Evolutionary conservation across 2,113 vertebrate genomes (phyloP).

Genomic region (Phasianus colchicus): DNA sequence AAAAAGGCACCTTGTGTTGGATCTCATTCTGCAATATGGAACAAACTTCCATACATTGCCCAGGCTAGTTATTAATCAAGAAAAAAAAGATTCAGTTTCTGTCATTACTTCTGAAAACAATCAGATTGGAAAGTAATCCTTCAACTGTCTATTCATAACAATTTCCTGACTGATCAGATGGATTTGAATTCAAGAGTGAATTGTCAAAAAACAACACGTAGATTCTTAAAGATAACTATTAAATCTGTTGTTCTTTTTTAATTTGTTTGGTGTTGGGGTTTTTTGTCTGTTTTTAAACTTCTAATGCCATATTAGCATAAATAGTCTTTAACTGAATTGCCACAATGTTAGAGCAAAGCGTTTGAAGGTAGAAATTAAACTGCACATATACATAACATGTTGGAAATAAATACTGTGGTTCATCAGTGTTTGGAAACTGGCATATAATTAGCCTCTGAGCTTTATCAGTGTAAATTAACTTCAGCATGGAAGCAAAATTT

Average conservation of each 20-base stretch:
- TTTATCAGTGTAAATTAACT: neutral
- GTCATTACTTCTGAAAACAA: neutral
- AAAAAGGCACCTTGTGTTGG: neutral
- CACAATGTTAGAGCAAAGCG: constrained; percentile 5
- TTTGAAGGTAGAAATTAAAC: constrained; percentile 50
- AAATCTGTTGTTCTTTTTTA: neutral
- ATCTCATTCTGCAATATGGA: neutral
- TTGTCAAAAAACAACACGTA: neutral
- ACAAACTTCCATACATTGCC: neutral
- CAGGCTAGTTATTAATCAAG: neutral
- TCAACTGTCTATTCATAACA: neutral
- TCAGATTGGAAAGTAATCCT: neutral
- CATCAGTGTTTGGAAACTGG: constrained; percentile 48
- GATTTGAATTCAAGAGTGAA: neutral
- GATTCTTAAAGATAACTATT: neutral
- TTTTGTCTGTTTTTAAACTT: neutral
- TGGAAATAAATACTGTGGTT: constrained; percentile 42
- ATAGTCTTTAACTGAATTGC: constrained; percentile 44
- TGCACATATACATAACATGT: constrained; percentile 14
- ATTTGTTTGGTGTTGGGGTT: neutral
- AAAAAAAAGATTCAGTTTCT: neutral
- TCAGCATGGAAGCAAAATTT: constrained; percentile 9
- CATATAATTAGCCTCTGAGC: neutral
- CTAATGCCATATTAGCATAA: constrained; percentile 36
- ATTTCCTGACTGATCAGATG: neutral